These are phyloP conservation scores for Eutolmus rufibarbis DNA, from an alignment of 2,888 invertebrate species.

Conservation along the genomic window DNA sequence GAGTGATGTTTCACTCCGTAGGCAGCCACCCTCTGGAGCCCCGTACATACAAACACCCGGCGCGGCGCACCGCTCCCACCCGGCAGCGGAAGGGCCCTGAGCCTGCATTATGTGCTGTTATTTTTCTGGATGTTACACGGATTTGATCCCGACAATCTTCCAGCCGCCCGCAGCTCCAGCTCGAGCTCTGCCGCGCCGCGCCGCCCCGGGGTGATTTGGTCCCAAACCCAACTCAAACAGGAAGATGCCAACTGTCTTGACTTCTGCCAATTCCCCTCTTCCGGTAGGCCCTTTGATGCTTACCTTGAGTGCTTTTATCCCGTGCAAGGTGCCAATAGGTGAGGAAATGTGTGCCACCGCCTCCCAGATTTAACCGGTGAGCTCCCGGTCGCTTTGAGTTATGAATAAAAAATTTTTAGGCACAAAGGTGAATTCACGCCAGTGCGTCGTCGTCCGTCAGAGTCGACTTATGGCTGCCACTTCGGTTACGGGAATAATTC, in stretches of 20 bases:
- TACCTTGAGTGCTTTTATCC: slow-evolving; percentile 7
- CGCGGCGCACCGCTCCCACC: neutral
- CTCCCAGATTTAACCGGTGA: slow-evolving; percentile 14
- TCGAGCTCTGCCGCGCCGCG: neutral
- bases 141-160: slow-evolving; percentile 27
- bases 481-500: slow-evolving; percentile 1
- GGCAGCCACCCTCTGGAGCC: neutral
- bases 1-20: slow-evolving; percentile 8
- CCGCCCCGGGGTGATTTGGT: neutral
- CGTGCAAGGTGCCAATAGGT: slow-evolving; percentile 28
- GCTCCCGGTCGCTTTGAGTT: slow-evolving; percentile 27
- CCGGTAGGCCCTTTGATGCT: slow-evolving; percentile 7
- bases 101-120: slow-evolving; percentile 22
- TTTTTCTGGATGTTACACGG: slow-evolving; percentile 21
- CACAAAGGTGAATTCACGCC: neutral
- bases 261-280: slow-evolving; percentile 8
- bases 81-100: neutral
- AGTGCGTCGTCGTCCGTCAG: neutral
- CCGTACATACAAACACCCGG: neutral
- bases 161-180: neutral
- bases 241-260: slow-evolving; percentile 34
- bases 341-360: slow-evolving; percentile 22
- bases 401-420: slow-evolving; percentile 24
- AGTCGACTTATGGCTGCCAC: slow-evolving; percentile 10
- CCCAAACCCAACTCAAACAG: slow-evolving; percentile 17